Base-by-base conservation (phyloP, 2,888 invertebrate genomes). In the Pycnomerus fuliginosus region DNA sequence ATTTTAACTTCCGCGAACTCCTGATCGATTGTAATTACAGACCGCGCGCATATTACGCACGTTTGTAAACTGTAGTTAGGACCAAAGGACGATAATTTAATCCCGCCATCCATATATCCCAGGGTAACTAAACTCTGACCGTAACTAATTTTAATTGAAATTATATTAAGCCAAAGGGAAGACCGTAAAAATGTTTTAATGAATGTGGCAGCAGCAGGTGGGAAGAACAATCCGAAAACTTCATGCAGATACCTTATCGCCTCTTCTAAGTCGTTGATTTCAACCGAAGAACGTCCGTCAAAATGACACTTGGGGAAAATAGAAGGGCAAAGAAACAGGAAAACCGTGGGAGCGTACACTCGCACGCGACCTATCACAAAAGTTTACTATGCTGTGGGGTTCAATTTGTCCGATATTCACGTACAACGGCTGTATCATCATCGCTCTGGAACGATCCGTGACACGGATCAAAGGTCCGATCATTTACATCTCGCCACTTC, bases 201-300 rank as follows among this genome's bases (percentile, higher is more conserved):
- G 5, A 20, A 20, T 20, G 8, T 20, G 5, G 20, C 4, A 20
- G 20, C 20, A 20, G 8, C 8, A 20, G 20, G 5, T 20, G 20
- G 20, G 8, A 20, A 20, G 20, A 20, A 20, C 20, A 4, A 20
- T 7, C 8, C 4, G 20, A 20, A 20, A 20, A 20, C 4, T 4
- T 20, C 8, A 20, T 8, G 25, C 10, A 15, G 42, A 29, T 30
- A 41, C 34, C 24, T 44, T 42, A 48, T 37, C 44, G 47, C 42
- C 47, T 34, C 42, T 49, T 52, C 44, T 49, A 32, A 44, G 38
- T 41, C 46, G 41, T 17, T 48, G 38, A 24, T 39, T 42, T 30
- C 15, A 23, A 40, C 16, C 37, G 16, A 29, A 43, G 31, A 38
- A 42, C 48, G 50, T 49, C 47, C 48, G 44, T 52, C 52, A 52